Base-by-base conservation (phyloP, 1,140 invertebrate species). In the Pantala flavescens region DNA sequence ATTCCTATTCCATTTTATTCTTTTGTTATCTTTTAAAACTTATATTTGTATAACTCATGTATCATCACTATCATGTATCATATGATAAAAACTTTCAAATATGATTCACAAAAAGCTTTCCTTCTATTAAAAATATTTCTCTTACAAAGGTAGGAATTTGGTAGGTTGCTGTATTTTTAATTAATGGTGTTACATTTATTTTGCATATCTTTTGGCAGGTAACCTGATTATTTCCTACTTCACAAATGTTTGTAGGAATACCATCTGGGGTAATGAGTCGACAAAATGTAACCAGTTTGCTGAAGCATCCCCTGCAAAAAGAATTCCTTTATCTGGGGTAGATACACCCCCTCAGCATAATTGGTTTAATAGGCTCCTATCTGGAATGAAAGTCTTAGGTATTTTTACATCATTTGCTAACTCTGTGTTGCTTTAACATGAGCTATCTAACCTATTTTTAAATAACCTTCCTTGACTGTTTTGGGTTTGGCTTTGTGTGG, bases 341-440 rank as follows among this genome's bases (percentile, higher is more conserved):
- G 16, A 63, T 63, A 12, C 28, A 36, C 28, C 28, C 9, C 3
- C 28, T 63, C 49, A 63, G 49, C 2, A 36, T 63, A 63, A 63
- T 63, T 19, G 49, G 14, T 16, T 5, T 3, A 63, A 12, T 12
- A 3, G n/a, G 2, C 12, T 63, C 16, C n/a, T 21, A 3, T 7
- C 3, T 16, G 49, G 14, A 21, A 16, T 63, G 16, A 63, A 21
- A 21, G 14, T 21, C 5, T 19, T 63, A 19, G 49, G 49, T 63
- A 63, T 63, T 16, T 63, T 19, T 63, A 7, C n/a, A 21, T 21
- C 12, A 3, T 63, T 3, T 63, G 12, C 5, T 3, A 14, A 63
- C 12, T 63, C 49, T 21, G 49, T 63, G 49, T 63, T 63, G 49
- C 49, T 63, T 63, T 63, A 63, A 63, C 49, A 63, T 63, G 49